These are phyloP conservation scores for human (Homo sapiens) DNA, from an alignment of 2,113 vertebrate genomes.

Conservation along the genomic window GRCh38 chr1:58332501-58333000, in stretches of 20 bases:
- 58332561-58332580: neutral
- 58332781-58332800: neutral
- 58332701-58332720: neutral
- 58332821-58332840: neutral
- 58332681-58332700: neutral
- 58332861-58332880: neutral
- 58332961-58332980: too few relatives aligned
- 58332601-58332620: neutral
- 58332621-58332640: conserved; percentile 24
- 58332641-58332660: neutral
- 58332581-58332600: neutral
- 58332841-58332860: neutral
- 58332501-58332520: neutral
- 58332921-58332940: too few relatives aligned
- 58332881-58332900: neutral
- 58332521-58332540: neutral
- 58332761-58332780: neutral
- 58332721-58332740: neutral
- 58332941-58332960: too few relatives aligned
- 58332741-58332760: neutral
- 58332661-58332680: conserved; percentile 49
- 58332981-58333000: too few relatives aligned
- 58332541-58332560: neutral
- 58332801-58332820: neutral
- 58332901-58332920: too few relatives aligned